Percentiles rank a stretch among this genome's conserved stretches.
Conservation (phyloP, 2,797 vertebrate species). For the Clarias pachynema region DNA sequence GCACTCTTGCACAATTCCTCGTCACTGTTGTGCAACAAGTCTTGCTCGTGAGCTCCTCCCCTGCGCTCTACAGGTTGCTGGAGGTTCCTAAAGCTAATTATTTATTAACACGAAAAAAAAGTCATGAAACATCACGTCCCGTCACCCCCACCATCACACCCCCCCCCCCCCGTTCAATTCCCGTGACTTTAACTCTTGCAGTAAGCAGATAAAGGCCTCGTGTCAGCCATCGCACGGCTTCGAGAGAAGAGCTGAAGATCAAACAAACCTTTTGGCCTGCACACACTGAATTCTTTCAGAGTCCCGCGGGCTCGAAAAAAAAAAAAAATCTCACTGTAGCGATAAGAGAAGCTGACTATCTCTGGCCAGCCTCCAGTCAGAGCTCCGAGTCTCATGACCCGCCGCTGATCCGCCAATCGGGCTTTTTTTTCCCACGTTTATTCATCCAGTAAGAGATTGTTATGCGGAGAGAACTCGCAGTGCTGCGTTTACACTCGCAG, state of each 20-base stretch:
- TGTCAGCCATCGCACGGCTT: slow-evolving; percentile 44
- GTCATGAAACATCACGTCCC: background rate
- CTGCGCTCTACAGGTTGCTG: background rate
- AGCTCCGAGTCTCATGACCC: slow-evolving; percentile 42
- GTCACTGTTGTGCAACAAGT: background rate
- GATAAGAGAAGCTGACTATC: slow-evolving; percentile 46
- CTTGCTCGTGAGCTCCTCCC: background rate
- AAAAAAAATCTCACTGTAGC: slow-evolving; percentile 12
- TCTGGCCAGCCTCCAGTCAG: slow-evolving; percentile 37
- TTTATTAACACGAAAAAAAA: background rate
- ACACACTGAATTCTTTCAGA: slow-evolving; percentile 56
- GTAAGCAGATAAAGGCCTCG: slow-evolving; percentile 31
- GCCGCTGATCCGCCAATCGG: background rate
- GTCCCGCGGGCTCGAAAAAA: slow-evolving; percentile 30
- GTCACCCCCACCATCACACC: too few relatives aligned
- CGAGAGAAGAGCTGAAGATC: slow-evolving; percentile 49
- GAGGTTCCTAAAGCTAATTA: background rate
- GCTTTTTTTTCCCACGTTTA: background rate
- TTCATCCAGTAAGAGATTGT: background rate
- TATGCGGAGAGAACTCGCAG: background rate
- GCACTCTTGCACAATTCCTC: background rate
- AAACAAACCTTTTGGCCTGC: slow-evolving; percentile 55
- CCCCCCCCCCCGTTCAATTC: too few relatives aligned
- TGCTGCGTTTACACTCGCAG: background rate
- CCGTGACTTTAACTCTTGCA: background rate